These are phyloP conservation scores for Aleiodes alternator DNA, from an alignment of 2,888 invertebrate genomes.

Conservation along the genomic window DNA sequence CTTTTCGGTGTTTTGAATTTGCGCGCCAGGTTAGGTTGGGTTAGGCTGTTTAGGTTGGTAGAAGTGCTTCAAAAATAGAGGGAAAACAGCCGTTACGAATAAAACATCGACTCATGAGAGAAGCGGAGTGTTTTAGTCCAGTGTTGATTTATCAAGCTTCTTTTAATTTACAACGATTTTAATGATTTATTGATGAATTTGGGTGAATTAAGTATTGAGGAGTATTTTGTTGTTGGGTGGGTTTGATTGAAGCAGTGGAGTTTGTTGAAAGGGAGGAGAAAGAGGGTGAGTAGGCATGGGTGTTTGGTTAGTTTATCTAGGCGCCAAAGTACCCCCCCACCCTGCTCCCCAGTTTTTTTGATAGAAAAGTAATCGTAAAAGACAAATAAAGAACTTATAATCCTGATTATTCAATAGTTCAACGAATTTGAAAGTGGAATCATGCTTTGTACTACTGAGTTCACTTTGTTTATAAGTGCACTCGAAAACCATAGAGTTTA, in stretches of 20 bases:
- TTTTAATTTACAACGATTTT: not conserved
- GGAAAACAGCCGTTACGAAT: conserved; percentile 56
- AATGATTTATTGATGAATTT: conserved; percentile 4
- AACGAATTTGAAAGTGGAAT: too few relatives aligned
- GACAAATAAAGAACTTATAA: too few relatives aligned
- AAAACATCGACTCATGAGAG: not conserved
- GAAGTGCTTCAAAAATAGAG: conserved; percentile 47
- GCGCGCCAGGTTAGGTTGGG: conserved; percentile 21
- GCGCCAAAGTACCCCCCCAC: conserved; percentile 2
- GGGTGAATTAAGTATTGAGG: not conserved
- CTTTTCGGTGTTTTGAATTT: conserved; percentile 1
- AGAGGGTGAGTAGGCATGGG: conserved; percentile 6
- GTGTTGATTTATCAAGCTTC: not conserved
- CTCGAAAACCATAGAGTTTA: too few relatives aligned
- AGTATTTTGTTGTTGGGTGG: not conserved
- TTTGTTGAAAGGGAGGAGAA: not conserved
- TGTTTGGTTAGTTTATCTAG: conserved; percentile 35
- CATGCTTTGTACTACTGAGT: not conserved
- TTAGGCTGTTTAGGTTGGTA: conserved; percentile 25
- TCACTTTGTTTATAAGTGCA: too few relatives aligned
- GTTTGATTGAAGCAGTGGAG: not conserved
- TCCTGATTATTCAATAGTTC: too few relatives aligned
- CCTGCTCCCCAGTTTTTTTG: not conserved
- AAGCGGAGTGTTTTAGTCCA: not conserved
- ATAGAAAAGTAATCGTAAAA: not conserved